Percentiles rank a stretch among this genome's conserved stretches.
Evolutionary conservation across 2,888 invertebrate species (phyloP).

Genomic region (Octonoba sinensis): DNA sequence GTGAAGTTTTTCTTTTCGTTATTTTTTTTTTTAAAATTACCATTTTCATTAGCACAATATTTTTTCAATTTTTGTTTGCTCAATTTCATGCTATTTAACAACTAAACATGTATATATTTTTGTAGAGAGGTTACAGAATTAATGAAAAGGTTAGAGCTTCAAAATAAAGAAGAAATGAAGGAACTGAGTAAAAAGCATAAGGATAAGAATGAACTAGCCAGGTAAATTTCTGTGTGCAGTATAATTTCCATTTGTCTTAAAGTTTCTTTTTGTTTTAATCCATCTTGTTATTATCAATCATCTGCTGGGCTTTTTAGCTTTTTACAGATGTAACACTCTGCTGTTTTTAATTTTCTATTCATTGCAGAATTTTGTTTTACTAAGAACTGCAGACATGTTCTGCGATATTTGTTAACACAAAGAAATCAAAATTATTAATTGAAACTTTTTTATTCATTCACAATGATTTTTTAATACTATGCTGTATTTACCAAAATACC

Average conservation of each 20-base stretch:
- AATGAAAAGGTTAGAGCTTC: slow-evolving; percentile 84
- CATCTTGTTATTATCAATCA: too few relatives aligned
- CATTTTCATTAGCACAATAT: too few relatives aligned
- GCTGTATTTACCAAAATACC: too few relatives aligned
- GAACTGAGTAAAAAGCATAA: slow-evolving; percentile 86
- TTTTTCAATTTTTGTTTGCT: too few relatives aligned
- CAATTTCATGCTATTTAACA: too few relatives aligned
- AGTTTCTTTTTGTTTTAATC: background rate
- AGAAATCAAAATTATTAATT: too few relatives aligned
- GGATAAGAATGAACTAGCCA: slow-evolving; percentile 87
- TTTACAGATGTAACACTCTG: background rate
- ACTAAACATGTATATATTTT: background rate
- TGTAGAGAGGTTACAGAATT: slow-evolving; percentile 70
- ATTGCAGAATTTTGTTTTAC: background rate
- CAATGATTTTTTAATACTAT: too few relatives aligned
- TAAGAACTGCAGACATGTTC: too few relatives aligned
- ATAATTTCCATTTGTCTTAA: background rate
- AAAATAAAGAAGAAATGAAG: slow-evolving; percentile 89
- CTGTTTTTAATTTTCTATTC: background rate
- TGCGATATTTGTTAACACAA: slow-evolving; percentile 3
- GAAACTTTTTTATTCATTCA: too few relatives aligned
- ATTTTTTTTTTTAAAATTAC: too few relatives aligned
- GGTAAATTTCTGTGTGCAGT: slow-evolving; percentile 68
- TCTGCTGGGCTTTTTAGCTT: background rate
- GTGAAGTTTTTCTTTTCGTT: too few relatives aligned